Base-by-base conservation (phyloP, 2,113 vertebrate species). In the Centropus unirufus region DNA sequence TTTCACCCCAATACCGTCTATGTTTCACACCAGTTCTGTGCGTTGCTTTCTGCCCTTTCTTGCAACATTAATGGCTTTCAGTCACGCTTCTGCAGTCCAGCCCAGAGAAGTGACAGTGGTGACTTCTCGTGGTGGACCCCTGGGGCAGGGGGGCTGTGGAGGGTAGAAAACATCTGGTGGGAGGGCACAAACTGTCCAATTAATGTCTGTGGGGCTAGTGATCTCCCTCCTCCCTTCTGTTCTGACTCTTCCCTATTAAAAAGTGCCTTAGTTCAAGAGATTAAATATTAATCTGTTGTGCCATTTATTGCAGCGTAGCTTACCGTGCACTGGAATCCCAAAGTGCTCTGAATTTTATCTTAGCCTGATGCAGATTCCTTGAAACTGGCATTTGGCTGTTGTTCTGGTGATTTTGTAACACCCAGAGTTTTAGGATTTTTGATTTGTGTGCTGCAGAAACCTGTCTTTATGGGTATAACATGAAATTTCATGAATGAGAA, bases 351-450 rank as follows among this genome's bases (percentile, higher is more conserved):
- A 52, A n/a, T 92, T 93, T 92, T 79, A 27, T 64, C 83, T 89
- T 47, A 54, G 34, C 12, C 58, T 59, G 69, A 14, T 64, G 64
- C 42, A 63, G 54, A 47, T 17, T 20, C 69, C 52, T 92, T 70
- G 68, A 88, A 87, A 55, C 29, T 75, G 73, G 73, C 69, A 84
- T 54, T 92, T 82, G 69, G 83, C 64, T 52, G 16, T 34, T 96
- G 55, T 81, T 52, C 73, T 89, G 83, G n/a, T 61, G 54, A 68
- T 82, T 87, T 92, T 89, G 29, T 73, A 93, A 95, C 17, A 78
- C 18, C 5, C 59, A n/a, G 14, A 32, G 3, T 52, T 85, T 82
- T 68, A 87, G 58, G 64, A 84, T 78, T 93, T 92, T 92, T 89
- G 34, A 82, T 92, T 61, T 30, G n/a, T 52, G 22, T 67, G 24